phyloP scores from a whole-genome alignment of 2,888 invertebrate genomes.

The Polyommatus iphigenia region DNA sequence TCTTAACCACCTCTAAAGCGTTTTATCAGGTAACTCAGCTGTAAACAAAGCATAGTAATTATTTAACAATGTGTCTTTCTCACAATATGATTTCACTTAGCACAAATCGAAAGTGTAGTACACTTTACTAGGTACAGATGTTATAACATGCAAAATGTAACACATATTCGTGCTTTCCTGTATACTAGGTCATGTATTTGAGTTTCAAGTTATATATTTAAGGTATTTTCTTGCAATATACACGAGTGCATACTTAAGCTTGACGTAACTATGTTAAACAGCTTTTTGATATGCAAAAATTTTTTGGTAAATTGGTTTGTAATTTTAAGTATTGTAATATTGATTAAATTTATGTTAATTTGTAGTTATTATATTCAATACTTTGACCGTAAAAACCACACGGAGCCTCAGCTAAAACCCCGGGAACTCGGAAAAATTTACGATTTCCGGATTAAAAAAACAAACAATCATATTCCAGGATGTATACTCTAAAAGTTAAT shows the following conservation, averaged over 20 bases:
- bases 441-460: no score
- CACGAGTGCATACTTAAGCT: not conserved
- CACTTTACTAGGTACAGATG: not conserved
- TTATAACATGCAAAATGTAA: not conserved
- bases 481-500: no score
- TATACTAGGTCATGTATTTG: not conserved
- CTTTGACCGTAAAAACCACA: no score
- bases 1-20: not conserved
- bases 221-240: not conserved
- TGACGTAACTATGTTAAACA: not conserved
- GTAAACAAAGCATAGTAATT: not conserved
- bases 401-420: no score
- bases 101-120: not conserved
- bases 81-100: constrained; percentile 21
- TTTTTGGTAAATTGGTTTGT: no score
- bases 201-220: not conserved
- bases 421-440: no score
- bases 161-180: not conserved
- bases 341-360: no score
- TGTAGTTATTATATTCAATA: no score
- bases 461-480: no score
- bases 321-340: no score
- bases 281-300: no score
- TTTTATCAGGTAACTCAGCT: not conserved
- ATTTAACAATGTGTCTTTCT: not conserved